Evolutionary conservation across 2,113 vertebrate genomes (phyloP).

Genomic region (Cyphomyrus plagiostoma): DNA sequence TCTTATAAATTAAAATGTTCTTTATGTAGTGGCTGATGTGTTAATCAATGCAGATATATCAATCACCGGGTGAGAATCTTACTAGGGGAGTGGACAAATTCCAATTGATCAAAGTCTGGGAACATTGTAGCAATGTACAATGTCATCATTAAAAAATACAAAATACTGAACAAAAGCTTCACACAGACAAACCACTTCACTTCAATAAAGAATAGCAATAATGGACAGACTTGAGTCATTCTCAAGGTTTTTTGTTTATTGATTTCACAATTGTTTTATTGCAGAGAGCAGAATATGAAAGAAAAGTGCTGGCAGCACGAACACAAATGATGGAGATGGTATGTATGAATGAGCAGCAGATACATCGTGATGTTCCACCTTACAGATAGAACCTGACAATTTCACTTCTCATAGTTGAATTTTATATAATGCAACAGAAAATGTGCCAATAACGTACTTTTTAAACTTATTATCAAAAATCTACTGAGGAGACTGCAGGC

Average conservation of each 20-base stretch:
- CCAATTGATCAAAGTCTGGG: not conserved
- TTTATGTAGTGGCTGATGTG: not conserved
- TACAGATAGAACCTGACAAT: not conserved
- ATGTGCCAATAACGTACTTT: not conserved
- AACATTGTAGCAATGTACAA: no score
- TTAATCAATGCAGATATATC: not conserved
- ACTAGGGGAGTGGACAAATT: not conserved
- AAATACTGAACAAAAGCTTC: no score
- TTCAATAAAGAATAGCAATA: no score
- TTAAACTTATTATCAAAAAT: not conserved
- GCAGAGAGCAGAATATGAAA: constrained; percentile 79
- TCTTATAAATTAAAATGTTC: not conserved
- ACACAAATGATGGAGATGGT: constrained; percentile 88
- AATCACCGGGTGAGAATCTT: not conserved
- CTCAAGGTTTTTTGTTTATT: not conserved
- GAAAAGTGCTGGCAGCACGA: constrained; percentile 73
- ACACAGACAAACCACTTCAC: no score
- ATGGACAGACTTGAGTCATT: not conserved
- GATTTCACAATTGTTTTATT: constrained; percentile 13
- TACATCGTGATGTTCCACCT: not conserved
- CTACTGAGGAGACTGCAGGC: not conserved
- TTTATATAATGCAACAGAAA: not conserved
- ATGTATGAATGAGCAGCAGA: constrained; percentile 38
- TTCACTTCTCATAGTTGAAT: not conserved
- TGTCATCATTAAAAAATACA: no score